Evolutionary conservation across 1,140 invertebrate species (phyloP).

Genomic region (Glomeris maerens): DNA sequence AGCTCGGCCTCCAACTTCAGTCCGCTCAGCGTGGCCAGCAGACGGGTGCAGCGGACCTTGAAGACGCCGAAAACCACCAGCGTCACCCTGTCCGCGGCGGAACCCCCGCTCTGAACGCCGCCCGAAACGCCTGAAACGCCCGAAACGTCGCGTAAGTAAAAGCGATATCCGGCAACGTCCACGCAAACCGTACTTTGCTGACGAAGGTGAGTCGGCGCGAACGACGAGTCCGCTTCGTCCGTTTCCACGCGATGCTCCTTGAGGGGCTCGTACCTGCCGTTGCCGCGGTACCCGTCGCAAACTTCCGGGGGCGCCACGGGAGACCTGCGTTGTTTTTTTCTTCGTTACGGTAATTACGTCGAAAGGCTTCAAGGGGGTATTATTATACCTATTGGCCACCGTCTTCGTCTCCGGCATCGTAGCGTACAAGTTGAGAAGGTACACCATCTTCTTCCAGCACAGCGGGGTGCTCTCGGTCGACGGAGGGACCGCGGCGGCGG

Average conservation of each 20-base stretch:
- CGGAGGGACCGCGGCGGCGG: not conserved
- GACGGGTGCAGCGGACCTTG: slow-evolving; percentile 68
- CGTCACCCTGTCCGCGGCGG: slow-evolving; percentile 35
- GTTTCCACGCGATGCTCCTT: slow-evolving; percentile 28
- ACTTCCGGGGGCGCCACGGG: slow-evolving; percentile 34
- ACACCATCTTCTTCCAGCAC: slow-evolving; percentile 90
- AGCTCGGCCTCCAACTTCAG: slow-evolving; percentile 83
- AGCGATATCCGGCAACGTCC: slow-evolving; percentile 8
- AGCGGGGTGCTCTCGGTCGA: slow-evolving; percentile 44
- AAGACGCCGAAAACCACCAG: slow-evolving; percentile 73
- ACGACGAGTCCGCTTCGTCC: slow-evolving; percentile 26
- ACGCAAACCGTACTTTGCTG: too few species aligned
- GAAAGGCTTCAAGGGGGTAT: not conserved
- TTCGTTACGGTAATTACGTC: not conserved
- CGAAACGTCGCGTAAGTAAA: slow-evolving; percentile 20
- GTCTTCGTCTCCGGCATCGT: slow-evolving; percentile 89
- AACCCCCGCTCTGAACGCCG: too few species aligned
- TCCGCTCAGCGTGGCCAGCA: slow-evolving; percentile 80
- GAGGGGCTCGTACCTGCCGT: slow-evolving; percentile 37
- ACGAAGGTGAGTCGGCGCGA: not conserved
- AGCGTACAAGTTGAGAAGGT: slow-evolving; percentile 80
- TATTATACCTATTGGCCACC: slow-evolving; percentile 40
- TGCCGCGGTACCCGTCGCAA: slow-evolving; percentile 38
- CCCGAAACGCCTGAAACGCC: too few species aligned
- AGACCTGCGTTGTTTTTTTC: too few species aligned